Conservation (phyloP, 2,797 vertebrate genomes). For the Menidia menidia region DNA sequence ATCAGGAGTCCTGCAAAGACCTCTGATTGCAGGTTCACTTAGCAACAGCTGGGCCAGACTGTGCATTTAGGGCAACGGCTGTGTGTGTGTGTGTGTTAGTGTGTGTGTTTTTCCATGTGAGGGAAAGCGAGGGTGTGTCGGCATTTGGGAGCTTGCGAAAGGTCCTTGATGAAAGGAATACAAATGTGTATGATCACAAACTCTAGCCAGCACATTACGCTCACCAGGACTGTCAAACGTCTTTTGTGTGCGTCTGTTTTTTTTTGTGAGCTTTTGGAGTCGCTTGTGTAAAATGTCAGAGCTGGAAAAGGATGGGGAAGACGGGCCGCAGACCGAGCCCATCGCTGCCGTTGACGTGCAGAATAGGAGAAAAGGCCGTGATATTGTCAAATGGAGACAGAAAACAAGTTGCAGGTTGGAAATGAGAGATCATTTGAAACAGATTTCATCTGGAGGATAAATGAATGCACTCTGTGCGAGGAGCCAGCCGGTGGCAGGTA, state of each 20-base stretch:
- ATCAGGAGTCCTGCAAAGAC: constrained; percentile 44
- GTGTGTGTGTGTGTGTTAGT: constrained; percentile 7
- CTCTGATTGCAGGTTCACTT: constrained; percentile 57
- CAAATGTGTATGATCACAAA: constrained; percentile 33
- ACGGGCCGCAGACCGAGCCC: constrained; percentile 29
- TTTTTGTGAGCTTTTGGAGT: constrained; percentile 34
- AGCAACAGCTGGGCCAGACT: constrained; percentile 41
- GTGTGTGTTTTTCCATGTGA: constrained; percentile 1
- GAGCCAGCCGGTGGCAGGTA: constrained; percentile 36
- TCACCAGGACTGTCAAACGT: constrained; percentile 13
- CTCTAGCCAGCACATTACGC: constrained; percentile 17
- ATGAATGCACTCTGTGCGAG: constrained; percentile 14
- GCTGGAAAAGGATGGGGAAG: constrained; percentile 32
- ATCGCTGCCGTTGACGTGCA: constrained; percentile 31
- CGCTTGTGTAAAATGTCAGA: constrained; percentile 58
- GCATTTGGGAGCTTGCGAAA: constrained; percentile 4
- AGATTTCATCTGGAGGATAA: constrained; percentile 45
- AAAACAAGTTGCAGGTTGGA: constrained; percentile 35
- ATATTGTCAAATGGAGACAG: constrained; percentile 13
- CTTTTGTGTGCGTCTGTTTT: constrained; percentile 19
- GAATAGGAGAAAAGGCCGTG: constrained; percentile 10
- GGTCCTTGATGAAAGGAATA: constrained; percentile 28
- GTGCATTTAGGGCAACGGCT: constrained; percentile 8
- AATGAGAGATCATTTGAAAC: constrained; percentile 48
- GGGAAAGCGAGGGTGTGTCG: not conserved